Conservation (phyloP, 2,113 vertebrate species). For the Ramphastos sulfuratus region DNA sequence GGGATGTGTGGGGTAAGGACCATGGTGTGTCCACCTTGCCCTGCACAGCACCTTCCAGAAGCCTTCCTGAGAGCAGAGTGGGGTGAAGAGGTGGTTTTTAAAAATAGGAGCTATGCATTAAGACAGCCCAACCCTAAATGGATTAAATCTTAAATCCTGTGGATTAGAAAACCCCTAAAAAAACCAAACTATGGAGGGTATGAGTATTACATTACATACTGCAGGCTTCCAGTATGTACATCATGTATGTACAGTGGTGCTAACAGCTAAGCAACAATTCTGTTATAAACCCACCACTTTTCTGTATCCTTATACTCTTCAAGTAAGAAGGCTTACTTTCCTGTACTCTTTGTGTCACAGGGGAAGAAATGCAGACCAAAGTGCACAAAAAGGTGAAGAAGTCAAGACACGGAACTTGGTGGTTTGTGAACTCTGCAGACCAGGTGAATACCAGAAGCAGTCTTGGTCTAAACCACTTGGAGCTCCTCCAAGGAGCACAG, state of each 20-base stretch:
- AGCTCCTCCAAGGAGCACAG: not conserved
- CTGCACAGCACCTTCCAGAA: not conserved
- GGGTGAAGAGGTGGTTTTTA: not conserved
- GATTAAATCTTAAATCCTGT: not conserved
- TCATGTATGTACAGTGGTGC: not conserved
- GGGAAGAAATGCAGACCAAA: not conserved
- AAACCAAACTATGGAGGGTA: not conserved
- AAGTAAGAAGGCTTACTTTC: not conserved
- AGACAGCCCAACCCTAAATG: not conserved
- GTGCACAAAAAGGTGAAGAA: not conserved
- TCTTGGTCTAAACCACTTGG: not conserved
- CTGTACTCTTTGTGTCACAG: not conserved
- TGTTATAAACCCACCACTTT: not conserved
- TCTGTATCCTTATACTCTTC: not conserved
- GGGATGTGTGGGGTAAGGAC: not conserved
- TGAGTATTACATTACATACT: not conserved
- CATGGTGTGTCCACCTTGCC: fast-evolving
- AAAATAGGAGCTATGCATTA: not conserved
- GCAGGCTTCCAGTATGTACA: fast-evolving
- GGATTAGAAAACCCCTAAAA: not conserved
- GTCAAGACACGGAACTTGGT: not conserved
- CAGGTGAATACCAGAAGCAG: not conserved
- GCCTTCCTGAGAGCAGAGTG: not conserved
- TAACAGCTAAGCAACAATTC: not conserved
- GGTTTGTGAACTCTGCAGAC: not conserved